Evolutionary conservation across 2,797 vertebrate genomes (phyloP).

Genomic region (Graptemys geographica): DNA sequence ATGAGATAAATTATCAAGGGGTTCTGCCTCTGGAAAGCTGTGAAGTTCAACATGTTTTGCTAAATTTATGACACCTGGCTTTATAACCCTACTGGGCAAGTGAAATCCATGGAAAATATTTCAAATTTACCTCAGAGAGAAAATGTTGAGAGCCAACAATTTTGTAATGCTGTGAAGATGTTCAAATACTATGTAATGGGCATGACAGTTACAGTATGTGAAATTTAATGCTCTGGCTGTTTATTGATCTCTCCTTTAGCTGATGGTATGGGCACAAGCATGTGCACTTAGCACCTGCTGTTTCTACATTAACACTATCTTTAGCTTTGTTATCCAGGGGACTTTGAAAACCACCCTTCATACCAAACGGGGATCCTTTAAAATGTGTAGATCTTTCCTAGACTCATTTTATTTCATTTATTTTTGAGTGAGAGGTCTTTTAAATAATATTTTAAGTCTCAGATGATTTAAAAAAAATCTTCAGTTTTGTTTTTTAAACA

Average conservation of each 20-base stretch:
- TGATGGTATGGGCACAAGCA: slow-evolving; percentile 48
- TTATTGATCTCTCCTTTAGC: slow-evolving; percentile 84
- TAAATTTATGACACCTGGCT: neutral
- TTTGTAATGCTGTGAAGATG: slow-evolving; percentile 65
- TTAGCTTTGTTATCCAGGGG: slow-evolving; percentile 79
- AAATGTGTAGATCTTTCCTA: neutral
- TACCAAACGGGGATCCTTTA: slow-evolving; percentile 13
- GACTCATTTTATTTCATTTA: slow-evolving; percentile 24
- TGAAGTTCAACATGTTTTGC: neutral
- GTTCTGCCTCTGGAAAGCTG: slow-evolving; percentile 12
- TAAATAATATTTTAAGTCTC: neutral
- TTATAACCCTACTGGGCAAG: neutral
- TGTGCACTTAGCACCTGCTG: slow-evolving; percentile 77
- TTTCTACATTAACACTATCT: slow-evolving; percentile 84
- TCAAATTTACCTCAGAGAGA: slow-evolving; percentile 3
- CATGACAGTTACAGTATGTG: slow-evolving; percentile 78
- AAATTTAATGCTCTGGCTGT: slow-evolving; percentile 88
- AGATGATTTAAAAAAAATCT: accelerated
- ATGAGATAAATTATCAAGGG: neutral
- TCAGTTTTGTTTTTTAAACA: accelerated
- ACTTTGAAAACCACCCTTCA: slow-evolving; percentile 36
- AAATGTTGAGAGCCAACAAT: slow-evolving; percentile 64
- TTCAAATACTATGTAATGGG: slow-evolving; percentile 72
- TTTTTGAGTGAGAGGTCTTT: neutral
- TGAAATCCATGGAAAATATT: slow-evolving; percentile 51